Conservation (phyloP, 1,140 invertebrate genomes). For the Tigriopus japonicus region DNA sequence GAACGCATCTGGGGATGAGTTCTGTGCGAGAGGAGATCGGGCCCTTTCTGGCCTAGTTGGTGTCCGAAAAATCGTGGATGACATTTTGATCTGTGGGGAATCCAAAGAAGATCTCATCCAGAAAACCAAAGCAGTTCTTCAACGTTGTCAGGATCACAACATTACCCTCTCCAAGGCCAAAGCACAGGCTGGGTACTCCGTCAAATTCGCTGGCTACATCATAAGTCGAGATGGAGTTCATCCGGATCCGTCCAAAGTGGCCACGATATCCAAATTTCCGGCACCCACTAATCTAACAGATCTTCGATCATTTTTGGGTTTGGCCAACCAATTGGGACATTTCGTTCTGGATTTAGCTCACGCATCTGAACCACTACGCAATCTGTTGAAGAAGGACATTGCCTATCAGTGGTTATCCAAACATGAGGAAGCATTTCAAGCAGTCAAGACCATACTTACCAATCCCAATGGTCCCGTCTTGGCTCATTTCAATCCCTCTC, state of each 20-base stretch:
- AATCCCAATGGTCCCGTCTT: neutral
- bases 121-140: neutral
- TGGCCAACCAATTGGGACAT: constrained; percentile 12
- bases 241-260: constrained; percentile 8
- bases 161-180: constrained; percentile 21
- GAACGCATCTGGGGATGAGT: neutral
- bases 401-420: constrained; percentile 1
- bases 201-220: constrained; percentile 20
- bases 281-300: constrained; percentile 13
- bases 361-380: neutral
- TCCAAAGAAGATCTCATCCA: neutral
- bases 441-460: neutral
- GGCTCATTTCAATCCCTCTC: neutral
- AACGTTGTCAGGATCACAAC: constrained; percentile 16
- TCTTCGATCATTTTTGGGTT: constrained; percentile 13
- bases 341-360: constrained; percentile 8
- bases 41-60: constrained; percentile 15
- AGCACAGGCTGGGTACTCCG: constrained; percentile 17
- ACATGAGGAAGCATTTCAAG: neutral
- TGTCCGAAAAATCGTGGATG: constrained; percentile 14
- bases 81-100: constrained; percentile 13
- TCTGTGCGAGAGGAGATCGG: constrained; percentile 13
- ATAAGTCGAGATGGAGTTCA: constrained; percentile 10
- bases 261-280: constrained; percentile 12
- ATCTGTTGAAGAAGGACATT: neutral